Percentiles rank a stretch among this genome's conserved stretches.
Evolutionary conservation across 2,888 invertebrate genomes (phyloP).

Genomic region (Eupeodes latifasciatus): DNA sequence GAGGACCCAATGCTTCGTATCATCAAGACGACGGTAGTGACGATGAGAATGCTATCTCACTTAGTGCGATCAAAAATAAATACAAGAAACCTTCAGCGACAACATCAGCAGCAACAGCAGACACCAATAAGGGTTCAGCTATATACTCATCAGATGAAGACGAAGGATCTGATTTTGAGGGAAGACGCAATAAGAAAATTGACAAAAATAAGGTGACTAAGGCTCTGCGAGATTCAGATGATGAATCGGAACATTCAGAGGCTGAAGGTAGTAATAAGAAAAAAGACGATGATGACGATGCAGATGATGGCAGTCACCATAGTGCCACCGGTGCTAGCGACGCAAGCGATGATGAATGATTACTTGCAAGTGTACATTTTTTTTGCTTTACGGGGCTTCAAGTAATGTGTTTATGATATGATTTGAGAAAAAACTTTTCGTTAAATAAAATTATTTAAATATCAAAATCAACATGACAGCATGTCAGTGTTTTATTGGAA

Average conservation of each 20-base stretch:
- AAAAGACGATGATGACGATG: slow-evolving; percentile 77
- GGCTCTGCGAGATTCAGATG: slow-evolving; percentile 92
- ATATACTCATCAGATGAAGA: slow-evolving; percentile 95
- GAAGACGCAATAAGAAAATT: slow-evolving; percentile 88
- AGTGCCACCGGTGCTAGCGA: slow-evolving; percentile 59
- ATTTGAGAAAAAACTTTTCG: too few relatives aligned
- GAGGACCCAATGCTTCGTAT: slow-evolving; percentile 82
- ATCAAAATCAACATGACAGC: too few relatives aligned
- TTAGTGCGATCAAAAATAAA: slow-evolving; percentile 97
- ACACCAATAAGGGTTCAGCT: slow-evolving; percentile 84
- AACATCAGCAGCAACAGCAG: slow-evolving; percentile 31
- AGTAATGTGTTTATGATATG: background rate
- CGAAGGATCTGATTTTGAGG: slow-evolving; percentile 91
- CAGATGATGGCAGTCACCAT: slow-evolving; percentile 51
- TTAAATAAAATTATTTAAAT: too few relatives aligned
- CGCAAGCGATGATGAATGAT: slow-evolving; percentile 51
- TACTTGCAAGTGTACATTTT: background rate
- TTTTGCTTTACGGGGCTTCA: background rate
- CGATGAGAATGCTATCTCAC: slow-evolving; percentile 95
- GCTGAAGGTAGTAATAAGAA: slow-evolving; percentile 79
- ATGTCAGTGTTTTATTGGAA: too few relatives aligned
- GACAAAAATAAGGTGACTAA: slow-evolving; percentile 92
- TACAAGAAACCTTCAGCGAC: slow-evolving; percentile 89
- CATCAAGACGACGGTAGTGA: slow-evolving; percentile 93
- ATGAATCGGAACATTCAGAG: slow-evolving; percentile 84